Percentiles rank a stretch among this genome's conserved stretches.
Evolutionary conservation across 2,797 vertebrate species (phyloP).

Genomic region (Ctenochaetus hawaiiensis): DNA sequence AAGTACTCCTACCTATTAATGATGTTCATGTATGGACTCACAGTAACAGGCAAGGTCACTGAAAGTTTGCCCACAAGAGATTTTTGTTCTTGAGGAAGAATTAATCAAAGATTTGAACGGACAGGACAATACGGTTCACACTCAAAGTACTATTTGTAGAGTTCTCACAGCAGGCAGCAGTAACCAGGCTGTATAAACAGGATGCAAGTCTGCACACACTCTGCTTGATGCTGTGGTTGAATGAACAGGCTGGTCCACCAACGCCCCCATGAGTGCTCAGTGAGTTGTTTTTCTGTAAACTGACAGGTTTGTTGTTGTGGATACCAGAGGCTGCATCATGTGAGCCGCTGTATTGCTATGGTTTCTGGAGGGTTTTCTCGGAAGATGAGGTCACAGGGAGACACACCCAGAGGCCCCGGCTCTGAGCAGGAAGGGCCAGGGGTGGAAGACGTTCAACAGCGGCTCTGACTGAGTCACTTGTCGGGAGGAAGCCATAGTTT

Average conservation of each 20-base stretch:
- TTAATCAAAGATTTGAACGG: conserved; percentile 24
- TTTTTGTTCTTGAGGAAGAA: conserved; percentile 16
- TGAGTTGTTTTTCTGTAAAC: conserved; percentile 23
- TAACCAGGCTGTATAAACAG: conserved; percentile 57
- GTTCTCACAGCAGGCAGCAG: conserved; percentile 35
- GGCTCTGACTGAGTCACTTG: conserved; percentile 58
- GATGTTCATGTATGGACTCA: neutral
- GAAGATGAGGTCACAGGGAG: conserved; percentile 77
- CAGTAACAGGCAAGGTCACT: neutral
- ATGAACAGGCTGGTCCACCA: conserved; percentile 29
- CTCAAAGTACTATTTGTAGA: conserved; percentile 1
- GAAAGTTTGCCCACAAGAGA: conserved; percentile 8
- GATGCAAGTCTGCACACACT: conserved; percentile 41
- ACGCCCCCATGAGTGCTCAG: neutral
- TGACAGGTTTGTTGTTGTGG: conserved; percentile 47
- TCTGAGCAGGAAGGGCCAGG: conserved; percentile 51
- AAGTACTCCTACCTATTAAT: neutral
- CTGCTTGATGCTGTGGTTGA: conserved; percentile 39
- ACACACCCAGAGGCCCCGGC: conserved; percentile 68
- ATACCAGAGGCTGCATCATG: conserved; percentile 37
- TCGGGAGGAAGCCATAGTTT: conserved; percentile 56
- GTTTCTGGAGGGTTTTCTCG: conserved; percentile 62
- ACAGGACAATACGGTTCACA: conserved; percentile 12
- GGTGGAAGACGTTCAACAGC: conserved; percentile 53
- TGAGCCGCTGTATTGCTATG: conserved; percentile 38